These are phyloP conservation scores for Odocoileus virginianus DNA, from an alignment of 2,113 vertebrate species.

Conservation along the genomic window DNA sequence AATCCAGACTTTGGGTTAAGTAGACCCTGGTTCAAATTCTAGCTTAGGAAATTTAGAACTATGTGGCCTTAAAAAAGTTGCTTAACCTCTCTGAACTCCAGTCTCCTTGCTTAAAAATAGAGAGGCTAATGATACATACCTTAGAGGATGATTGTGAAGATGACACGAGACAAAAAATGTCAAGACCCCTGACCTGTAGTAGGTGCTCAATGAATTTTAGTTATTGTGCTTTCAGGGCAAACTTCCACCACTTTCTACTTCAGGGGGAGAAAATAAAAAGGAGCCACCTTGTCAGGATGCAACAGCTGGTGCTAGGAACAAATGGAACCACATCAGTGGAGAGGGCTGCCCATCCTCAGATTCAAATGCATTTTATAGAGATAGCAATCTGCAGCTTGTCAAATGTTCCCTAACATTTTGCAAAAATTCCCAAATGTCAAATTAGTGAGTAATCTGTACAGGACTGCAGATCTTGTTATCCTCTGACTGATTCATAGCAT, in stretches of 20 bases:
- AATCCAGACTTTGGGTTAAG: background rate
- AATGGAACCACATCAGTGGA: slow-evolving; percentile 62
- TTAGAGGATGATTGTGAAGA: background rate
- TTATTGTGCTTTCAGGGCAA: background rate
- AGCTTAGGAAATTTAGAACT: slow-evolving; percentile 35
- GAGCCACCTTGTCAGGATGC: slow-evolving; percentile 36
- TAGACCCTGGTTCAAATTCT: background rate
- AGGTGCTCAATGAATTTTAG: background rate
- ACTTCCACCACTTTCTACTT: background rate
- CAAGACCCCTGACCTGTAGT: background rate
- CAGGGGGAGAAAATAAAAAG: slow-evolving; percentile 58
- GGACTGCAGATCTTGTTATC: slow-evolving; percentile 50
- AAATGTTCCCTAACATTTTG: slow-evolving; percentile 75
- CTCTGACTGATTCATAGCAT: slow-evolving; percentile 59
- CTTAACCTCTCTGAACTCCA: background rate
- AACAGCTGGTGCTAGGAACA: slow-evolving; percentile 57
- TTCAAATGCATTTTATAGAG: slow-evolving; percentile 67
- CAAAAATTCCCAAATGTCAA: slow-evolving; percentile 69
- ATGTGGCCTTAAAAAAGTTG: background rate
- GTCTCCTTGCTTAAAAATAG: slow-evolving; percentile 33
- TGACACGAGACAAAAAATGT: background rate
- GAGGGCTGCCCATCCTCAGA: slow-evolving; percentile 65
- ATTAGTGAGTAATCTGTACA: slow-evolving; percentile 69
- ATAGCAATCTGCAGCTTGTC: slow-evolving; percentile 75
- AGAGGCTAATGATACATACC: background rate